Evolutionary conservation across 2,113 vertebrate genomes (phyloP), one percentile per base, ranked within the genome.

Genomic region (Morone chrysops): DNA sequence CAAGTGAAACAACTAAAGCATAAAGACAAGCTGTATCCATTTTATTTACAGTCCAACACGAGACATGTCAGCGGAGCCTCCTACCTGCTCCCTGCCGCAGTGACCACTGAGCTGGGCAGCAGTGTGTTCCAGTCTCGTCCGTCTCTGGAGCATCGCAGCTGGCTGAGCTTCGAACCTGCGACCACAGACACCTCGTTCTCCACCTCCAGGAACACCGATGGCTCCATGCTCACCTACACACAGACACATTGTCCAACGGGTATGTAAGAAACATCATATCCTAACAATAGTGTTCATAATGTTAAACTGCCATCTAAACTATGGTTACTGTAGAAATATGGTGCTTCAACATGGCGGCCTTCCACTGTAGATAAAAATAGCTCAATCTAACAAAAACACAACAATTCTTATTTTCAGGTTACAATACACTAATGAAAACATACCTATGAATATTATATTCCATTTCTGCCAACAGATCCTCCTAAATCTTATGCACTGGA

Each of bases 61-160:
- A 2, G 17, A 22, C 10, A 8, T 16, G 6, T 16, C 13, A 95
- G 94, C 87, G 0, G 69, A 4, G 40, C 66, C 17, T 31, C 78
- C 54, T 51, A 99, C 98, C 97, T 97, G 95, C 98, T 99, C 56
- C 97, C 98, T 0, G 97, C 97, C 0, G 96, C 97, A 0, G 95
- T 93, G n/a, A 98, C 93, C 81, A 99, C 96, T 0, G 97, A 95
- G 86, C 96, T 97, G 82, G 97, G 97, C 63, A 99, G 94, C 47
- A 99, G 95, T 0, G 96, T 96, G 91, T 96, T 97, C 98, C 98
- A 99, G 22, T 98, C 97, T 8, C 96, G 95, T 6, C 97, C 97
- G 53, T 98, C 97, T 78, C 96, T 95, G 84, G 95, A 96, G 92
- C 97, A 98, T 69, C 97, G 96, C 75, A 99, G 94, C 90, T 97